A percentile compares a stretch with the other conserved stretches of the same genome.
These are phyloP conservation scores for Bombylius major DNA, from an alignment of 2,888 invertebrate species.

Conservation along the genomic window DNA sequence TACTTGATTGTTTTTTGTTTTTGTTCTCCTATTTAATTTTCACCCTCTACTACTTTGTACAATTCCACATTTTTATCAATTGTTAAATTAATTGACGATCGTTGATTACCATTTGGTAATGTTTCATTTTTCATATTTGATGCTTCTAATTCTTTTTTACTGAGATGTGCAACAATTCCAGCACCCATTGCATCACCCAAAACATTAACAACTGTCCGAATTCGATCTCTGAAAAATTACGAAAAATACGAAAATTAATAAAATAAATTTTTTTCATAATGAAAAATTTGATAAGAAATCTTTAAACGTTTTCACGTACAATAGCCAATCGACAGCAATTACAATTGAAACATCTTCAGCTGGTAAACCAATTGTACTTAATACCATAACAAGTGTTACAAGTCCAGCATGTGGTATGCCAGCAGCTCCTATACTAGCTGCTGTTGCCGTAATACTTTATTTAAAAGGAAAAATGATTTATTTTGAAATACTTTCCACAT, in stretches of 20 bases:
- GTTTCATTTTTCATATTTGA: neutral
- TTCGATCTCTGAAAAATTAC: conserved; percentile 38
- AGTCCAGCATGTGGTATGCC: conserved; percentile 67
- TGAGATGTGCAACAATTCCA: conserved; percentile 55
- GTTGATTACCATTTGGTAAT: neutral
- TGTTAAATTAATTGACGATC: neutral
- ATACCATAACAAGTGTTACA: conserved; percentile 66
- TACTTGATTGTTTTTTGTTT: too few species aligned
- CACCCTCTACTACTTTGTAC: neutral
- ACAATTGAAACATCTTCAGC: conserved; percentile 54
- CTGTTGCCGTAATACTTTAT: conserved; percentile 64
- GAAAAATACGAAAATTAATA: neutral
- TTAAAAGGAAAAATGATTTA: neutral
- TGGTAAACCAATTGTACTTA: conserved; percentile 55
- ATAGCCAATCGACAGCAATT: conserved; percentile 55
- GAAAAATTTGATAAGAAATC: too few species aligned
- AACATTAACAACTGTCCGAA: conserved; percentile 54
- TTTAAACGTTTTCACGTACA: conserved; percentile 40
- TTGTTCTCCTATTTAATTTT: neutral
- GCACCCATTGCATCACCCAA: conserved; percentile 64
- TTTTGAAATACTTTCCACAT: neutral
- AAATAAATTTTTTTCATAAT: too few species aligned
- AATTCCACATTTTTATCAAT: neutral
- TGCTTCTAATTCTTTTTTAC: conserved; percentile 41
- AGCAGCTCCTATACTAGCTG: conserved; percentile 69